Base-by-base conservation (phyloP, 2,797 vertebrate genomes). In the Ptychadena robeensis region DNA sequence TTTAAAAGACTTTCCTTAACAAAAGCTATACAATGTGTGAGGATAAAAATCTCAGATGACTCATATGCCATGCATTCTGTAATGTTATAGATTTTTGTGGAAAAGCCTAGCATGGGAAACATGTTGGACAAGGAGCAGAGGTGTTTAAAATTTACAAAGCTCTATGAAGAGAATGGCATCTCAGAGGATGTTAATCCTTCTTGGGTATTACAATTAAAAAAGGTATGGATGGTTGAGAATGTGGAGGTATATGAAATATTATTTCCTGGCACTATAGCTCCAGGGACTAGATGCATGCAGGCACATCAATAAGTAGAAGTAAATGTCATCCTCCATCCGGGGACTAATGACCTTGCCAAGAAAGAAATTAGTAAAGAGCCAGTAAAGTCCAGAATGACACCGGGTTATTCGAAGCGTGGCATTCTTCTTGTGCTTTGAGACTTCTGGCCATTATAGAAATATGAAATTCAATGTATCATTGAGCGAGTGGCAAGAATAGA, bases 131-230 rank as follows among this genome's bases (percentile, higher is more conserved):
- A 78, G 10, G 5, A 7, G 12, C 15, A 48, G 61, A 30, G 61
- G 44, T 22, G 65, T 53, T 34, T 79, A 44, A 59, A 79, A 79
- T 79, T 69, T 79, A 78, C 63, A 78, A 14, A 78, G 64, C 38
- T 57, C 31, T 68, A 31, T 34, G 14, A 28, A 35, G 38, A 69
- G 28, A 48, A 44, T 34, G 32, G 48, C 61, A 65, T 65, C 27
- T 10, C 15, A 30, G 28, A 7, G 65, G n/a, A 79, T 79, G 27
- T 11, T 68, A 78, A 78, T 35, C 40, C 30, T 32, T 35, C 25
- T 25, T 32, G 11, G 12, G 44, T 27, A 57, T 35, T 69, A 31
- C 65, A 69, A 79, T 68, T 22, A 79, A 27, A 59, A 28, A 12
- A 14, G 14, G 10, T 37, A 67, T 14, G 35, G 48, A 79, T 31